Conservation (phyloP, 2,888 invertebrate species). For the Microctonus brassicae region DNA sequence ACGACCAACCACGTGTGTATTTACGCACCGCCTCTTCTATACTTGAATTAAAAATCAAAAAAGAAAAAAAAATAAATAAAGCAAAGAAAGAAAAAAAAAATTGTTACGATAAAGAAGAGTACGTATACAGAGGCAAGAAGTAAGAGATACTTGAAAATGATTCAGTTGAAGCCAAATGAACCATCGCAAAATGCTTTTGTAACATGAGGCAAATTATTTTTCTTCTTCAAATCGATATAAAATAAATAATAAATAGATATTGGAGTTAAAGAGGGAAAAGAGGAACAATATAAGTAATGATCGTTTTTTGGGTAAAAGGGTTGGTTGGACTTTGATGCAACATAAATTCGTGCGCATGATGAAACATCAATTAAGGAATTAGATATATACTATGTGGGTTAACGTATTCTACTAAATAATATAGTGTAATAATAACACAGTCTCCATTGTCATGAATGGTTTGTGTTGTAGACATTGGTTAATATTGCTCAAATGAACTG, state of each 20-base stretch:
- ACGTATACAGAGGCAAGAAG: slow-evolving; percentile 20
- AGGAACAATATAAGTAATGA: neutral
- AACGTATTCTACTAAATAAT: slow-evolving; percentile 29
- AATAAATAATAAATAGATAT: slow-evolving; percentile 23
- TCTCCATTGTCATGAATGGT: slow-evolving; percentile 1
- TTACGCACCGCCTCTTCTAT: slow-evolving; percentile 26
- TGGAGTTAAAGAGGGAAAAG: slow-evolving; percentile 43
- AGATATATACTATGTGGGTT: slow-evolving; percentile 7
- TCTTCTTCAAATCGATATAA: too few species aligned
- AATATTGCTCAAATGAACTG: slow-evolving; percentile 35
- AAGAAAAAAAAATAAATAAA: slow-evolving; percentile 7
- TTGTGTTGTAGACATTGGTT: slow-evolving; percentile 13
- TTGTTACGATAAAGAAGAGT: neutral
- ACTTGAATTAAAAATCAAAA: slow-evolving; percentile 6
- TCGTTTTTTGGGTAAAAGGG: slow-evolving; percentile 33
- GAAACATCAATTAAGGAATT: slow-evolving; percentile 38
- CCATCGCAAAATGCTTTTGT: slow-evolving; percentile 49
- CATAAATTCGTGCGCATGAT: slow-evolving; percentile 34
- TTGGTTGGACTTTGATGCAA: slow-evolving; percentile 30
- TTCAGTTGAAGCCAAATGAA: slow-evolving; percentile 54
- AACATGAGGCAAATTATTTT: slow-evolving; percentile 37
- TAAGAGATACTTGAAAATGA: slow-evolving; percentile 45
- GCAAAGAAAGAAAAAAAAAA: slow-evolving; percentile 8
- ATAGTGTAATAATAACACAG: slow-evolving; percentile 9
- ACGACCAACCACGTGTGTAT: slow-evolving; percentile 26